Evolutionary conservation across 2,113 vertebrate genomes (phyloP), one percentile per base, ranked within the genome.

Genomic region (human (Homo sapiens)): DNA sequence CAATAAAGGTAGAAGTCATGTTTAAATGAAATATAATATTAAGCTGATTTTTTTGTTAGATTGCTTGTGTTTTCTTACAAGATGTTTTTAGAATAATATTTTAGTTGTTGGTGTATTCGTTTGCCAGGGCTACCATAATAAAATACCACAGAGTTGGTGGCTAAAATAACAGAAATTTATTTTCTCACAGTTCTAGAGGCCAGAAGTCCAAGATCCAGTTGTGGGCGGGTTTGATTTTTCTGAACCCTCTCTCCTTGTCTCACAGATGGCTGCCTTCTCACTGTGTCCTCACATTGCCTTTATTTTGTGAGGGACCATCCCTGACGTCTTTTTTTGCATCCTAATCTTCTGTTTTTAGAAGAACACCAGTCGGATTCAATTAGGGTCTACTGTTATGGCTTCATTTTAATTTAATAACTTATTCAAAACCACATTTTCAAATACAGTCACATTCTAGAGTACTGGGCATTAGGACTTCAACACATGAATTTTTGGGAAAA

Each of bases 321-420:
- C 17, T 61, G 27, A 52, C 38, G 12, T 43, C 16, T 59, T 9
- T 81, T 81, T 68, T 8, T 59, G 50, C 8, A 17, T 14, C 7
- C 18, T 23, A 43, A 16, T 94, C 25, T 88, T 16, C 27, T 91
- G 6, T 40, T 87, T 18, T 61, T 57, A 40, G 8, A 73, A 72
- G 16, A 6, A 85, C 8, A 78, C 1, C 1, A 85, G 20, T 70
- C 45, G 30, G 20, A 90, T 25, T 61, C 23, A 3, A 17, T 79
- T 59, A 79, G 68, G 1, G 1, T 1, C 2, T 38, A 32, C 18
- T 7, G 23, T 32, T 45, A 52, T 0, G 38, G 3, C 8, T 27
- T 55, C 13, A 38, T 55, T 93, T 80, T 80, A 80, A 45, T 17
- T 85, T 66, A 72, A 45, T 90, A 20, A 23, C 4, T 48, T 90